Evolutionary conservation across 2,797 vertebrate genomes (phyloP).

Genomic region (Scolopax bukidnonensis): DNA sequence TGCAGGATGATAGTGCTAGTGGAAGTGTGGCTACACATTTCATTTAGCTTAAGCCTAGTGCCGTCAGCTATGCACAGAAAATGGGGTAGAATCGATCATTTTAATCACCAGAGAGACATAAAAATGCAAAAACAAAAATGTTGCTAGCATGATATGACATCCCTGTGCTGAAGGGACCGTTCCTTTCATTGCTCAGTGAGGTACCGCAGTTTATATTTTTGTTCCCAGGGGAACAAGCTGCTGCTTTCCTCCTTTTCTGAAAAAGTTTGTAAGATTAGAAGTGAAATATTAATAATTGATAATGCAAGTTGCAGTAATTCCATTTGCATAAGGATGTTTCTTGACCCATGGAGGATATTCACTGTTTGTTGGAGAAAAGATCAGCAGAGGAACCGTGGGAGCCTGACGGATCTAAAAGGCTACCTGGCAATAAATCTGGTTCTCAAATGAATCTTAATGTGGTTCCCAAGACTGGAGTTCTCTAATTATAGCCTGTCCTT

Average conservation of each 20-base stretch:
- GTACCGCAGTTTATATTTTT: background rate
- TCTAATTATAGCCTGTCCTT: background rate
- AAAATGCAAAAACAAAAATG: conserved; percentile 23
- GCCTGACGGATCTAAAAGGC: conserved; percentile 4
- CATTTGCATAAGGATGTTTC: conserved; percentile 47
- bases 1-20: background rate
- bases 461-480: background rate
- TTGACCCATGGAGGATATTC: conserved; percentile 24
- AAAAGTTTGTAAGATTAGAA: conserved; percentile 11
- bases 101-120: conserved; percentile 49
- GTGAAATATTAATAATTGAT: conserved; percentile 50
- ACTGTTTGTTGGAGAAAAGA: conserved; percentile 17
- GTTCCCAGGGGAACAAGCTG: background rate
- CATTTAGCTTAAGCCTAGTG: background rate
- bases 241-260: conserved; percentile 40
- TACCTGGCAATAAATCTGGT: background rate
- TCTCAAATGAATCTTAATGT: background rate
- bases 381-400: background rate
- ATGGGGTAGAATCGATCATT: background rate
- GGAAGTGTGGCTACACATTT: conserved; percentile 10
- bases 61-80: conserved; percentile 2
- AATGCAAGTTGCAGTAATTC: conserved; percentile 8
- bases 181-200: conserved; percentile 19
- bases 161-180: background rate
- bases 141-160: conserved; percentile 17